Evolutionary conservation across 1,140 invertebrate species (phyloP).

Genomic region (Magallana gigas): DNA sequence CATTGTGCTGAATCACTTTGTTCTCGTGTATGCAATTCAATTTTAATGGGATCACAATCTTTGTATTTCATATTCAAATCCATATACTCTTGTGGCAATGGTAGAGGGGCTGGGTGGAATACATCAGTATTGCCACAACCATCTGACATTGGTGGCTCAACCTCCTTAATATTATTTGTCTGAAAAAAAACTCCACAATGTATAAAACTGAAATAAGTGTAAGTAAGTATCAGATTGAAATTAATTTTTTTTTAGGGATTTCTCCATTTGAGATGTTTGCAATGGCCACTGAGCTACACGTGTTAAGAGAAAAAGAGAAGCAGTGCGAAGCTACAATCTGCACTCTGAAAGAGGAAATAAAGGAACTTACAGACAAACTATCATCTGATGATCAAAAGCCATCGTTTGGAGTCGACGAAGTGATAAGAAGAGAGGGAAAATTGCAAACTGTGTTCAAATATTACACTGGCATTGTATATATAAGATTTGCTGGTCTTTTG

Average conservation of each 20-base stretch:
- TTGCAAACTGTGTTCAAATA: slow-evolving; percentile 43
- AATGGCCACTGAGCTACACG: slow-evolving; percentile 24
- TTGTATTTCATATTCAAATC: neutral
- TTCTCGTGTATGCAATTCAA: slow-evolving; percentile 43
- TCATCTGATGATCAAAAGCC: neutral
- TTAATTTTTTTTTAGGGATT: slow-evolving; percentile 30
- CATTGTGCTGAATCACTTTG: slow-evolving; percentile 1
- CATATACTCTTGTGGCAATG: neutral
- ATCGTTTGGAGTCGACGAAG: slow-evolving; percentile 31
- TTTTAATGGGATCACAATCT: neutral
- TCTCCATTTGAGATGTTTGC: slow-evolving; percentile 38
- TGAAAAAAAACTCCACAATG: neutral
- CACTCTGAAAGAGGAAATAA: neutral
- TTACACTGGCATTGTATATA: slow-evolving; percentile 53
- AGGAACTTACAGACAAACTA: neutral
- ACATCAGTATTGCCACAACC: slow-evolving; percentile 52
- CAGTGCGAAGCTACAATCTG: neutral
- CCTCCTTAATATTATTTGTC: slow-evolving; percentile 36
- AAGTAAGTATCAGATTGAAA: neutral
- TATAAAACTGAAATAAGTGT: neutral
- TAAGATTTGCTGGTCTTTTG: slow-evolving; percentile 37
- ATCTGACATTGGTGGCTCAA: neutral
- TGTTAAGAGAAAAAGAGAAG: slow-evolving; percentile 23
- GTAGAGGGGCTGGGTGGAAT: neutral
- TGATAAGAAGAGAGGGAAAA: slow-evolving; percentile 27